These are phyloP conservation scores for Drepana arcuata DNA, from an alignment of 1,140 invertebrate genomes.

Conservation along the genomic window DNA sequence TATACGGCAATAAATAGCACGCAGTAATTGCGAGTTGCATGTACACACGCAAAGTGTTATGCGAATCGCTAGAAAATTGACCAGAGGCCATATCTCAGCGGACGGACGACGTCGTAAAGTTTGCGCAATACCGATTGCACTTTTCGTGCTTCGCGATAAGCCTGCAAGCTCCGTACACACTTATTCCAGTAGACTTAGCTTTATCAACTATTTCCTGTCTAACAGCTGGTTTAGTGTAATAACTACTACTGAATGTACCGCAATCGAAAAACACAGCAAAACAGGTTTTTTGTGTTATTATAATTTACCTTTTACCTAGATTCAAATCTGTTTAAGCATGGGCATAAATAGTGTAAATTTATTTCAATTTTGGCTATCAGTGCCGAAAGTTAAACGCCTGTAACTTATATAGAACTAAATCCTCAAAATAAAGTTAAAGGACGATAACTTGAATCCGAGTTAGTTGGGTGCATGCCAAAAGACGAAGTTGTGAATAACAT, in stretches of 20 bases:
- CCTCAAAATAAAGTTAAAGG: constrained; percentile 51
- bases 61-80: constrained; percentile 23
- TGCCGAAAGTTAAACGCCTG: constrained; percentile 9
- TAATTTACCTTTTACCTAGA: no score
- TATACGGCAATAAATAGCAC: constrained; percentile 46
- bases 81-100: constrained; percentile 34
- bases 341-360: no score
- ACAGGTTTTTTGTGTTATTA: no score
- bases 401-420: constrained; percentile 21
- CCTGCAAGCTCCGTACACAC: no score
- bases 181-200: no score
- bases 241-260: no score
- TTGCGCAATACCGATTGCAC: constrained; percentile 21
- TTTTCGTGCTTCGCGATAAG: constrained; percentile 27
- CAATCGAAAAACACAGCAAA: no score
- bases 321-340: no score
- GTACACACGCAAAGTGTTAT: constrained; percentile 16
- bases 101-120: constrained; percentile 33
- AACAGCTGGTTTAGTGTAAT: no score
- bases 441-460: constrained; percentile 52
- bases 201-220: no score
- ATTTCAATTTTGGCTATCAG: no score
- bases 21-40: constrained; percentile 24
- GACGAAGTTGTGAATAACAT: constrained; percentile 48
- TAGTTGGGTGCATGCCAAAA: constrained; percentile 49